These are phyloP conservation scores for Ambastaia sidthimunki DNA, from an alignment of 2,797 vertebrate genomes.

Conservation along the genomic window DNA sequence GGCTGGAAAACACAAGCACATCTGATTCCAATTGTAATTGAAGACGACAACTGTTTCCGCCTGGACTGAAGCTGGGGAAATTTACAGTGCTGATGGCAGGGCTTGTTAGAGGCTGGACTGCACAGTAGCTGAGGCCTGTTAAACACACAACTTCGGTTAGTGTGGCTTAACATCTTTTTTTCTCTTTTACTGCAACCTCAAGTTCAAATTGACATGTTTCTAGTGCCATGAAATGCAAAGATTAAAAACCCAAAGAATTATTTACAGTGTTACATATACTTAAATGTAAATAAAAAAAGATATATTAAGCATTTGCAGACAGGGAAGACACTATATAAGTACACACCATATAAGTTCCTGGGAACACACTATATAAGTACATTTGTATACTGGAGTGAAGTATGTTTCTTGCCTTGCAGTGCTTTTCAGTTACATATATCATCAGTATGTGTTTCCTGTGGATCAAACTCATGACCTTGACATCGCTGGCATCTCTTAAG, in stretches of 20 bases:
- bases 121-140: constrained; percentile 62
- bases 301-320: not conserved
- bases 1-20: constrained; percentile 74
- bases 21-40: constrained; percentile 77
- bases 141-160: constrained; percentile 33
- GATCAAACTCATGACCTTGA: too few species aligned
- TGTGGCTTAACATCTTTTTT: not conserved
- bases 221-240: not conserved
- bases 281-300: too few species aligned
- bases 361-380: not conserved
- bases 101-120: constrained; percentile 61
- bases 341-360: not conserved
- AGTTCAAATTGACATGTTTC: constrained; percentile 2
- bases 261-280: not conserved
- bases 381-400: not conserved
- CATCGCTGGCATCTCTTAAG: not conserved
- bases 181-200: constrained; percentile 9
- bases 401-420: too few species aligned
- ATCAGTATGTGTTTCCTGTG: too few species aligned
- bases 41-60: constrained; percentile 73
- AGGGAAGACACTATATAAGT: too few species aligned
- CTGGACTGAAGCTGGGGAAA: constrained; percentile 62
- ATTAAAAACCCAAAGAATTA: not conserved
- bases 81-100: constrained; percentile 58
- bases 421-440: too few species aligned